Conservation (phyloP, 2,797 vertebrate genomes). For the Odontamblyopus rebecca region DNA sequence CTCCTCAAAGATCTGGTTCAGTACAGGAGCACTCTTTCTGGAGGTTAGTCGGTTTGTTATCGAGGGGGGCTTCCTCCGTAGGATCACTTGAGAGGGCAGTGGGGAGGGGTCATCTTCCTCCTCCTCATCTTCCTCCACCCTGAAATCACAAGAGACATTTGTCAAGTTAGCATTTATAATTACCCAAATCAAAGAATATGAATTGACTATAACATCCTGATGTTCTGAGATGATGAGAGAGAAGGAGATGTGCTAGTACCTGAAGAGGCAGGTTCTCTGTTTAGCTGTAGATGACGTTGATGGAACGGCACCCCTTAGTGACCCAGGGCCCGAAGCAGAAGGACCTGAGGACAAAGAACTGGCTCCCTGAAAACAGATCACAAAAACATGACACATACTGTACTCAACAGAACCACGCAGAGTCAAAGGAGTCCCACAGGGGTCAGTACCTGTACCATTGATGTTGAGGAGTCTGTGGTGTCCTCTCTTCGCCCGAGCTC, state of each 20-base stretch:
- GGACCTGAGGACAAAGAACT: constrained; percentile 50
- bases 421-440: neutral
- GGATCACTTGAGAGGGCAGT: constrained; percentile 86
- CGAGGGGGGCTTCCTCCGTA: constrained; percentile 89
- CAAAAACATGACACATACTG: neutral
- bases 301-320: constrained; percentile 44
- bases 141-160: constrained; percentile 24
- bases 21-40: constrained; percentile 92
- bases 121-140: constrained; percentile 95
- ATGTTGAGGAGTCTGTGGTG: constrained; percentile 56
- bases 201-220: neutral
- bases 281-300: constrained; percentile 62
- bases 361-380: constrained; percentile 46
- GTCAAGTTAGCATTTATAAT: neutral
- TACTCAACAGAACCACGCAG: too few relatives aligned
- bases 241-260: constrained; percentile 32
- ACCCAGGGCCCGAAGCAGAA: constrained; percentile 67
- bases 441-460: constrained; percentile 34
- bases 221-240: neutral
- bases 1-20: constrained; percentile 98
- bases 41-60: constrained; percentile 97
- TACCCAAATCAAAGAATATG: neutral
- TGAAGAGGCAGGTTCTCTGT: constrained; percentile 89
- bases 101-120: constrained; percentile 90
- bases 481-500: constrained; percentile 88